Base-by-base conservation (phyloP, 1,140 invertebrate species). In the Vanessa tameamea region DNA sequence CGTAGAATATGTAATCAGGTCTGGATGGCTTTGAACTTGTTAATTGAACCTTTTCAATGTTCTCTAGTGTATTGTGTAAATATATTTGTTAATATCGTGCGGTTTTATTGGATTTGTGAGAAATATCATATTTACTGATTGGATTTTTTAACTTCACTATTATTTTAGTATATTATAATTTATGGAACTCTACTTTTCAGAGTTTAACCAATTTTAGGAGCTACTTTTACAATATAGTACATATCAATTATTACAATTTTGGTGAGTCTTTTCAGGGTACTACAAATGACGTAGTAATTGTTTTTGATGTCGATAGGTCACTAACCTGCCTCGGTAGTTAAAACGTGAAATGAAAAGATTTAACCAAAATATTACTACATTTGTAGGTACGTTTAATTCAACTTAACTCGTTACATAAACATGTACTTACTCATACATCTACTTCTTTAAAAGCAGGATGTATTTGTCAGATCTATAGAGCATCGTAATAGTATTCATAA, bases 361-460 rank as follows among this genome's bases (percentile, higher is more conserved):
- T 14, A 6, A 51, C 11, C 14, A n/a, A n/a, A 6, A 51, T 51
- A 51, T 43, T 43, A 43, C 26, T 37, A 37, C 26, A 15, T 20
- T 20, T 20, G 31, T 61, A 31, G 13, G 16, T 23, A 63, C 16
- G 7, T 37, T 64, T 26, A 23, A 65, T 65, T 55, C n/a, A 57
- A 72, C 13, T 15, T 43, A 48, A 47, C 15, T 9, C 37, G 51
- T 72, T 68, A 68, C 66, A 43, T 72, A 57, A 64, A 64, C 48
- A 67, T 37, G 15, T 37, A 23, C 11, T n/a, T 57, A n/a, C 70
- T 61, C 48, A n/a, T 48, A 47, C 20, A 63, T 64, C 63, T 70
- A 57, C 70, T 76, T 73, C 75, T 78, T 69, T 69, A 47, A 43
- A 64, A 73, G 71, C 68, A 72, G 72, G 72, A 74, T 73, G 63